Evolutionary conservation across 2,888 invertebrate genomes (phyloP), one percentile per base, ranked within the genome.

Genomic region (Chalcis sispes): DNA sequence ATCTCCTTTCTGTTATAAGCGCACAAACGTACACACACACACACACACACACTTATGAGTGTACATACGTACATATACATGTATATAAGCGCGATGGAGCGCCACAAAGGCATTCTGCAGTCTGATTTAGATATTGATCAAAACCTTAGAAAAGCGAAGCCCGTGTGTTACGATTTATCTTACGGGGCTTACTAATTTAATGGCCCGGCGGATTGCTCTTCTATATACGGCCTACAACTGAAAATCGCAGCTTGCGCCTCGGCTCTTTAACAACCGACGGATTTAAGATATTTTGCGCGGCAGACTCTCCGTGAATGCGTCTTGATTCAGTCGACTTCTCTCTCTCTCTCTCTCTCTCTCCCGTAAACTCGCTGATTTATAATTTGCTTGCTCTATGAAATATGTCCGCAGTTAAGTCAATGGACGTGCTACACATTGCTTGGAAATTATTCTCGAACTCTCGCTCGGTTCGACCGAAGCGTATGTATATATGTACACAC

Each of bases 41-140:
- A 42, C 42, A 5, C 29, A 18, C n/a, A 27, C 27, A 18, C n/a
- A 29, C 42, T 42, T 13, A n/a, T 13, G 4, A 13, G 42, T 13
- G 42, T 15, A 15, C 7, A 4, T 42, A 13, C 15, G 42, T 15
- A 42, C 2, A 29, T 29, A 3, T n/a, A 13, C 18, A 13, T 15
- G 1, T 7, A 2, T 15, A 25, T 29, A 18, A n/a, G 32, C 36
- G 15, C 40, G 58, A 2, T 2, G 2, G 36, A 40, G 25, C 52
- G 52, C 52, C 61, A 67, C 56, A 59, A 67, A 74, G 73, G 52
- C 83, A 82, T 81, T 72, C 75, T 77, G 72, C 52, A 74, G 67
- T 58, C 75, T 70, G 62, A 75, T 75, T 75, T 69, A 75, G 69
- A 75, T 69, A 62, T 65, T 56, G 74, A 75, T 75, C 74, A 62